phyloP scores from a whole-genome alignment of 2,888 invertebrate species.

The Biston betularia region DNA sequence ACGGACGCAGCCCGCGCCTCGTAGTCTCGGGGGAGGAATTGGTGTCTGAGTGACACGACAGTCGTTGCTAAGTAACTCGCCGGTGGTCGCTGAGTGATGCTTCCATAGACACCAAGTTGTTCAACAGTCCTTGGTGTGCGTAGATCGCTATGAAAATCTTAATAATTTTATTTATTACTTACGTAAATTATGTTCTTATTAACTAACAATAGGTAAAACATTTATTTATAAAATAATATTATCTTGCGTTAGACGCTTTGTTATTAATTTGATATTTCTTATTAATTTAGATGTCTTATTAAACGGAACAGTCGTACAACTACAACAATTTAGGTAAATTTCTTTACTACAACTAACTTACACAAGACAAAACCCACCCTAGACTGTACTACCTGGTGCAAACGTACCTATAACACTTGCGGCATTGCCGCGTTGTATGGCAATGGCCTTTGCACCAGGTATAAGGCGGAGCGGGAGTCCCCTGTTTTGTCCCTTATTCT shows the following conservation, averaged over 20 bases:
- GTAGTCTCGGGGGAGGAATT: constrained; percentile 47
- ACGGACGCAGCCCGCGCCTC: constrained; percentile 42
- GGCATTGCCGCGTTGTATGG: too few species aligned
- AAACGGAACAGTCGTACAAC: too few species aligned
- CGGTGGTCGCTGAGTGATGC: not conserved
- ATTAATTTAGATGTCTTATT: not conserved
- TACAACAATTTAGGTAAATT: too few species aligned
- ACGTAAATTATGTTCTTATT: not conserved
- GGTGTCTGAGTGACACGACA: constrained; percentile 14
- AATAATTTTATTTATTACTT: not conserved
- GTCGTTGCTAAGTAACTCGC: not conserved
- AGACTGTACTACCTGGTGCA: too few species aligned
- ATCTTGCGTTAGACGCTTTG: not conserved
- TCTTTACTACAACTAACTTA: too few species aligned
- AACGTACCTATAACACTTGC: too few species aligned
- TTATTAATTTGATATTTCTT: not conserved
- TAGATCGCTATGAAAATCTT: too few species aligned
- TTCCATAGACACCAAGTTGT: not conserved
- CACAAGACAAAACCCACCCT: too few species aligned
- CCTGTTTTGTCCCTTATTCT: too few species aligned
- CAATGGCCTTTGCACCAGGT: too few species aligned
- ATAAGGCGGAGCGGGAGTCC: too few species aligned
- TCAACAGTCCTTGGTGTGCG: not conserved
- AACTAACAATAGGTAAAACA: not conserved
- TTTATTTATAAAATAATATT: not conserved